phyloP scores from a whole-genome alignment of 1,140 invertebrate species.

The Hycleus cichorii region DNA sequence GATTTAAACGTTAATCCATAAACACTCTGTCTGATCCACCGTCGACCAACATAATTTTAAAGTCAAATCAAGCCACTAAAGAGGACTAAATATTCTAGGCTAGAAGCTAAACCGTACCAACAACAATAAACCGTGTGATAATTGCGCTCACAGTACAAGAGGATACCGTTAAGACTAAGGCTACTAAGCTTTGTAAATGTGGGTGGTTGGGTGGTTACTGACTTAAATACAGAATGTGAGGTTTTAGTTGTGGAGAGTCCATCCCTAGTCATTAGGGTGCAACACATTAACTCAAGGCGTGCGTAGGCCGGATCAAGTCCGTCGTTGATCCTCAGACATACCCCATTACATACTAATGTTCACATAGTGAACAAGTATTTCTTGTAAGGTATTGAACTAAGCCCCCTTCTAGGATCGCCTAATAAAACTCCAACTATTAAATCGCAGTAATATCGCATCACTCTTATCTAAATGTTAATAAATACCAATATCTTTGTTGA shows the following conservation, averaged over 20 bases:
- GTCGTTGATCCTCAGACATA: conserved; percentile 36
- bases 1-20: too few species aligned
- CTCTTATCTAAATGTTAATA: too few species aligned
- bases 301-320: conserved; percentile 37
- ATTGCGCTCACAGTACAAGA: conserved; percentile 25
- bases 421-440: too few species aligned
- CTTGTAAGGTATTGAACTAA: too few species aligned
- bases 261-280: conserved; percentile 38
- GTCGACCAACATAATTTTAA: conserved; percentile 33
- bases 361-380: neutral
- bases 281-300: conserved; percentile 38
- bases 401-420: too few species aligned
- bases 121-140: conserved; percentile 38
- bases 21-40: too few species aligned
- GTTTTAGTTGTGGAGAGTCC: conserved; percentile 15
- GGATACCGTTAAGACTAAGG: neutral
- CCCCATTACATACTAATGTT: conserved; percentile 40
- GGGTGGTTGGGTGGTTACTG: conserved; percentile 27
- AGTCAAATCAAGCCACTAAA: conserved; percentile 39
- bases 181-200: conserved; percentile 17
- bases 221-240: conserved; percentile 9
- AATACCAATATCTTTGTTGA: too few species aligned
- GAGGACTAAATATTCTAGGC: conserved; percentile 34
- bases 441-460: too few species aligned
- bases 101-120: conserved; percentile 31